Evolutionary conservation across 1,140 invertebrate species (phyloP), one percentile per base, ranked within the genome.

Genomic region (Ceratoteleas bidentatus): DNA sequence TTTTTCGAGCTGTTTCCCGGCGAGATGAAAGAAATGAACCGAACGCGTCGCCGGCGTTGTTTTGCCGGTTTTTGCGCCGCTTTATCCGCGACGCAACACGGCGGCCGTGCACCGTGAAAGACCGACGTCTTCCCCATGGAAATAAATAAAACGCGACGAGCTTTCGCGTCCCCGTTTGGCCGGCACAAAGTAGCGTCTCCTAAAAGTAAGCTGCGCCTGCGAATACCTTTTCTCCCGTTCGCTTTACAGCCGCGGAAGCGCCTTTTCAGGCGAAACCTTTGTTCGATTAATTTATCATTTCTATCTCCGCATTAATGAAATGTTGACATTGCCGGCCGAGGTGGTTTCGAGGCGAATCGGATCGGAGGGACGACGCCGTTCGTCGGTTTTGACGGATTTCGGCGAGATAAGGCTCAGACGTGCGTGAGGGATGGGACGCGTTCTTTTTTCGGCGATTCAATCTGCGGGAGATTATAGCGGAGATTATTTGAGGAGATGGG

Each of bases 231-330:
- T 79, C 76, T 73, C 54, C 62, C 62, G 60, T 49, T 33, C 68
- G 15, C 74, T 73, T 79, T 73, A 73, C 61, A 79, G 72, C 33
- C 52, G 32, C 75, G 66, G 65, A 78, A 78, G 75, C 68, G 76
- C 24, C 68, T 72, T 79, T 72, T 79, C 76, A 79, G 66, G 68
- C 61, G 62, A 79, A 57, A 53, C 53, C 68, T 79, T 80, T 80
- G 68, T 73, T 80, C 69, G 69, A 73, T 73, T 80, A 80, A 80
- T 80, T 73, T 73, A 73, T 80, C 68, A 73, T 73, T 80, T 68
- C 62, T 73, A 62, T 80, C 77, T 57, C 53, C 62, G 64, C 77
- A 80, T 80, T 73, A 80, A 80, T 62, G 66, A 73, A 73, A 80
- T 73, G 69, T 68, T 80, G 68, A 80, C 77, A 73, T 80, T 73